phyloP scores from a whole-genome alignment of 1,140 invertebrate genomes.

The Caenorhabditis latens region DNA sequence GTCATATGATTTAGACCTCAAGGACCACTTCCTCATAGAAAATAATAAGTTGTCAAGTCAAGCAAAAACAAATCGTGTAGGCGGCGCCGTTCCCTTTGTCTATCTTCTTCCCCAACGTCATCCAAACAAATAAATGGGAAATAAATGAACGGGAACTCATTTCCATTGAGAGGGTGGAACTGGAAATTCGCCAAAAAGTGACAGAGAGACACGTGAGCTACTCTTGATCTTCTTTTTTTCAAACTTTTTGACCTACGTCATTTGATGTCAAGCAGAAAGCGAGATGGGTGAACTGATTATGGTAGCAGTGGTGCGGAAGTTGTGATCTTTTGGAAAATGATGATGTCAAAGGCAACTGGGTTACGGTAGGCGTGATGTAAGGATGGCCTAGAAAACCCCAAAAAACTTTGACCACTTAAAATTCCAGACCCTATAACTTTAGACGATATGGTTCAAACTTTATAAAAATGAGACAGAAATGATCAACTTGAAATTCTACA shows the following conservation, averaged over 20 bases:
- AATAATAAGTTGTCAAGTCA: background rate
- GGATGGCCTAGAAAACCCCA: no score
- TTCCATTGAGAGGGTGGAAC: background rate
- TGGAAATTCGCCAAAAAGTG: background rate
- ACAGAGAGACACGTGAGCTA: constrained; percentile 50
- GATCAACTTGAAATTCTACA: no score
- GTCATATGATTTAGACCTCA: background rate
- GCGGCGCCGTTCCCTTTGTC: constrained; percentile 2
- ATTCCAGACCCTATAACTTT: no score
- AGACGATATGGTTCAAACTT: no score
- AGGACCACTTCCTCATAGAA: background rate
- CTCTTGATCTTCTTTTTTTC: constrained; percentile 14
- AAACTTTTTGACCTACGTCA: constrained; percentile 4
- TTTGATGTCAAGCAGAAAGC: constrained; percentile 3
- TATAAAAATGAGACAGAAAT: no score
- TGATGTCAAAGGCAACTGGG: no score
- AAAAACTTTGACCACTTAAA: no score
- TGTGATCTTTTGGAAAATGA: no score
- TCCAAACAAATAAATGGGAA: background rate
- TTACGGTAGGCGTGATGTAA: no score
- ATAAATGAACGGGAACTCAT: background rate
- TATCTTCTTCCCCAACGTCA: background rate
- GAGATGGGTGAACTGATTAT: background rate
- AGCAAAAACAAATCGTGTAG: constrained; percentile 3
- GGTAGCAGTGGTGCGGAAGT: constrained; percentile 9